Percentiles rank a stretch among this genome's conserved stretches.
phyloP scores from a whole-genome alignment of 1,140 invertebrate genomes.

The Telenomus remus region DNA sequence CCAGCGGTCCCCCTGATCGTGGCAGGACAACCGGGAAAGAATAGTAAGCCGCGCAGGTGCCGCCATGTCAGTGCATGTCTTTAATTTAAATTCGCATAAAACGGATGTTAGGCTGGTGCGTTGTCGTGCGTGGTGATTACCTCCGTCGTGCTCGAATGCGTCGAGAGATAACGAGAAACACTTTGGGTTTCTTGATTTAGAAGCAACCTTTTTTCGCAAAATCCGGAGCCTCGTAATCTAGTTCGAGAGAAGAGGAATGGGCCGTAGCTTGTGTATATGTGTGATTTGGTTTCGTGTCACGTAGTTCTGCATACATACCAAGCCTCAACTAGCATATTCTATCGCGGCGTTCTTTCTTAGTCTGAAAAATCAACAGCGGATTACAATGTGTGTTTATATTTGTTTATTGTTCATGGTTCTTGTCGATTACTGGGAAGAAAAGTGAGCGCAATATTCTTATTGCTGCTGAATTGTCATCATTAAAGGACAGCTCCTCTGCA shows the following conservation, averaged over 20 bases:
- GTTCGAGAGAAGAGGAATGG: background rate
- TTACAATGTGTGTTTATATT: slow-evolving; percentile 10
- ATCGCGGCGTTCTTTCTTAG: slow-evolving; percentile 27
- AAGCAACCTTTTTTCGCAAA: too few species aligned
- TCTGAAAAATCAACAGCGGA: background rate
- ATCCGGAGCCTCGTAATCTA: slow-evolving; percentile 10
- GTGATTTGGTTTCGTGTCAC: slow-evolving; percentile 46
- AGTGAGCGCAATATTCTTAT: too few species aligned
- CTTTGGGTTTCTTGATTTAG: too few species aligned
- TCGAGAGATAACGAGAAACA: slow-evolving; percentile 1
- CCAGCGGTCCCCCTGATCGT: slow-evolving; percentile 65
- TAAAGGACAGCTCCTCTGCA: too few species aligned
- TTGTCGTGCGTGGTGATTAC: slow-evolving; percentile 36
- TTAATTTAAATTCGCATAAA: slow-evolving; percentile 72
- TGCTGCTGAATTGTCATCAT: too few species aligned
- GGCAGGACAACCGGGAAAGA: slow-evolving; percentile 64
- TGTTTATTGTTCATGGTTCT: background rate
- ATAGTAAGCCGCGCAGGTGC: slow-evolving; percentile 73
- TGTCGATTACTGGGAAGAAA: too few species aligned
- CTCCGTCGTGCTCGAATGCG: slow-evolving; percentile 40
- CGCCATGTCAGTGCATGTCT: slow-evolving; percentile 75
- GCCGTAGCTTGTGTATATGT: slow-evolving; percentile 7
- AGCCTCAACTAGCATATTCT: slow-evolving; percentile 39
- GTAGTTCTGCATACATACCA: slow-evolving; percentile 49
- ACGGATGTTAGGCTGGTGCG: slow-evolving; percentile 62